Evolutionary conservation across 2,797 vertebrate species (phyloP), one percentile per base, ranked within the genome.

Genomic region (Mus spretus): DNA sequence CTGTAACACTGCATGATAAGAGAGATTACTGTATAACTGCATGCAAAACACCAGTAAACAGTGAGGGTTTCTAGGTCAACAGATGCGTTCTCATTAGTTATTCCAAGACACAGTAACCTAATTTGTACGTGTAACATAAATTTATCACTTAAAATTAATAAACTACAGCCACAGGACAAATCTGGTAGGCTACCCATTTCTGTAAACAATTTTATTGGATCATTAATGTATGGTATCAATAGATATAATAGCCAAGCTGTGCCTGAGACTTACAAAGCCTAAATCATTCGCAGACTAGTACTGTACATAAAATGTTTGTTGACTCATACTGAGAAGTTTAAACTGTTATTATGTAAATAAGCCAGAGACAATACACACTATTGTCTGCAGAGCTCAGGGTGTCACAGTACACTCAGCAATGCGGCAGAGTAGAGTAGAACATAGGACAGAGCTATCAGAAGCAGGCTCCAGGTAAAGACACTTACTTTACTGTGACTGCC

Each of bases 151-250:
- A 59, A 81, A 95, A 96, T 53, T 55, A 31, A 47, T 67, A 91
- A 97, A 96, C 61, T 85, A 89, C 0, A 94, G 24, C 14, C 47
- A 95, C 24, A 8, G 50, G n/a, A 26, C 34, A 96, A 92, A 94
- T 78, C 15, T 55, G 7, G 47, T 90, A n/a, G 24, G 14, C 8
- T 37, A 85, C 15, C n/a, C 55, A 55, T 26, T 93, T 67, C 55
- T 84, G 1, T 72, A 70, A 87, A 83, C 9, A 34, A 65, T 81
- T 96, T 94, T 89, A 95, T 0, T 81, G 5, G 26, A 81, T 55
- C 77, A 34, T 28, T 86, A 74, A 72, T 13, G 63, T 67, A 90
- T n/a, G 5, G 57, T 11, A 12, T 17, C 40, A 75, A 57, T 40
- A 26, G 34, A 2, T 31, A 40, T 2, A 78, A 84, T 10, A 91